Percentiles rank a stretch among this genome's conserved stretches.
phyloP scores from a whole-genome alignment of 2,113 vertebrate species.

The Scomber colias region DNA sequence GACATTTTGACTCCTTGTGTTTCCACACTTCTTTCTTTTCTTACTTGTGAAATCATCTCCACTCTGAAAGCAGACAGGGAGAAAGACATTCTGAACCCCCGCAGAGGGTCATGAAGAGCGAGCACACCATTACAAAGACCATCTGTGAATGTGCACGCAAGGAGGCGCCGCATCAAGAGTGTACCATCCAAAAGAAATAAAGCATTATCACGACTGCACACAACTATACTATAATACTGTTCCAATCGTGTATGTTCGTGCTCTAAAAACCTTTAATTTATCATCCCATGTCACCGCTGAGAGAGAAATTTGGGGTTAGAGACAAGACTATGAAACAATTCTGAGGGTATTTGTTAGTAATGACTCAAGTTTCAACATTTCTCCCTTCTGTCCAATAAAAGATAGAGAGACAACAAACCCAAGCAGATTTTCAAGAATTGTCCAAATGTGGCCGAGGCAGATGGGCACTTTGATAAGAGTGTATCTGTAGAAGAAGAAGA shows the following conservation, averaged over 20 bases:
- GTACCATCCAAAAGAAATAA: background rate
- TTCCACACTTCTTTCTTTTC: background rate
- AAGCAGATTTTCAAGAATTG: conserved; percentile 20
- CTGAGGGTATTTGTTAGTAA: no score
- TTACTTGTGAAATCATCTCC: conserved; percentile 8
- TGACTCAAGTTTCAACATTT: background rate
- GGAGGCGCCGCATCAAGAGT: background rate
- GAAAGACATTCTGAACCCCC: background rate
- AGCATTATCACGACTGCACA: no score
- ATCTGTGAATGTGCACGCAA: conserved; percentile 8
- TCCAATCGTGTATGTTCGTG: no score
- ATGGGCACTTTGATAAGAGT: conserved; percentile 12
- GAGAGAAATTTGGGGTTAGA: no score
- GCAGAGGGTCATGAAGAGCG: background rate
- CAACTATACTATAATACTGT: no score
- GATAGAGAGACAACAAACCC: conserved; percentile 6
- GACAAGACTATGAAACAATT: no score
- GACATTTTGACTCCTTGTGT: conserved; percentile 4
- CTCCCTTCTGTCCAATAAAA: background rate
- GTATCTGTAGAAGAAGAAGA: conserved; percentile 9
- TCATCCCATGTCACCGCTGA: no score
- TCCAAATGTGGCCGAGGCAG: conserved; percentile 25
- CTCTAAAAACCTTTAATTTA: no score
- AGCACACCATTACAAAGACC: conserved; percentile 9
- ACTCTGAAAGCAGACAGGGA: background rate